A percentile compares a stretch with the other conserved stretches of the same genome.
Evolutionary conservation across 2,113 vertebrate species (phyloP).

Genomic region (Stegastes partitus): DNA sequence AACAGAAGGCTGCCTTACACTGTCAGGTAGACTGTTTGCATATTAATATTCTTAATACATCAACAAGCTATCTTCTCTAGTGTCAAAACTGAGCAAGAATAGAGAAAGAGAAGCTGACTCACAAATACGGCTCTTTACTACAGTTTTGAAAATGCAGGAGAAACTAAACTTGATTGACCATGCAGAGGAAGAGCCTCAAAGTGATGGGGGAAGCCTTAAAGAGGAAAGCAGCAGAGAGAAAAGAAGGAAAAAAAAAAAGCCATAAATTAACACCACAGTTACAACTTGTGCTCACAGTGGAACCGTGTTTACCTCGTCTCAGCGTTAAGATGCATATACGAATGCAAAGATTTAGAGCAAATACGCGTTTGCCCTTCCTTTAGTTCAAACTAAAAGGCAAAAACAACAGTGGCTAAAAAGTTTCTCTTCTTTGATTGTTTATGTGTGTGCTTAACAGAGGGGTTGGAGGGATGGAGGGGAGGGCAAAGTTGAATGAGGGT

Average conservation of each 20-base stretch:
- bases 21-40: slow-evolving; percentile 86
- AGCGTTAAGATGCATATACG: slow-evolving; percentile 56
- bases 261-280: slow-evolving; percentile 63
- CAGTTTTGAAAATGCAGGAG: slow-evolving; percentile 33
- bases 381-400: neutral
- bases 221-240: neutral
- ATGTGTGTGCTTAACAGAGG: slow-evolving; percentile 72
- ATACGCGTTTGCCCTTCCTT: slow-evolving; percentile 26
- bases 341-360: slow-evolving; percentile 47
- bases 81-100: slow-evolving; percentile 78
- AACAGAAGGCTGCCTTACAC: slow-evolving; percentile 88
- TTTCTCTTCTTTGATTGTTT: slow-evolving; percentile 67
- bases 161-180: slow-evolving; percentile 40
- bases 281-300: slow-evolving; percentile 11
- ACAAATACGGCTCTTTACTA: slow-evolving; percentile 13
- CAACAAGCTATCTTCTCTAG: slow-evolving; percentile 84
- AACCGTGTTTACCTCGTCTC: slow-evolving; percentile 43
- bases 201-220: neutral
- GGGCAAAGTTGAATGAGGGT: slow-evolving; percentile 58
- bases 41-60: slow-evolving; percentile 89
- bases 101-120: slow-evolving; percentile 66
- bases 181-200: slow-evolving; percentile 30
- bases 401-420: slow-evolving; percentile 20
- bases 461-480: slow-evolving; percentile 27
- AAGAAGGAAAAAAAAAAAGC: slow-evolving; percentile 26